Evolutionary conservation across 1,140 invertebrate genomes (phyloP).

Genomic region (Lepidurus arcticus): DNA sequence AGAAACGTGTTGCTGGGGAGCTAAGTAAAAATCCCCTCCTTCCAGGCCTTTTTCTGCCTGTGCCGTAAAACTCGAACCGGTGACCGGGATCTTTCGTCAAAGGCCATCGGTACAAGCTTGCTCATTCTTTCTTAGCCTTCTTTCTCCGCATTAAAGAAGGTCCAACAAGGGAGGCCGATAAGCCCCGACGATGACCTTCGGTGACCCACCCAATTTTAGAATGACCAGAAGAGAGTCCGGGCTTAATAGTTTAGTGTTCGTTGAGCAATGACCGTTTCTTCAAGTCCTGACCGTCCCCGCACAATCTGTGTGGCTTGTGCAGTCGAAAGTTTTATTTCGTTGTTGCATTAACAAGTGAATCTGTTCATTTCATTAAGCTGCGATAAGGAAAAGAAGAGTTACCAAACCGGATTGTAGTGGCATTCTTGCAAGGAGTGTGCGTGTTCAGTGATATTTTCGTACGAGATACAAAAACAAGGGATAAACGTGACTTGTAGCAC

Average conservation of each 20-base stretch:
- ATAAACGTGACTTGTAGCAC: conserved; percentile 2
- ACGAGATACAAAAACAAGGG: background rate
- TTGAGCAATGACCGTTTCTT: background rate
- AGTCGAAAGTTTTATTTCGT: background rate
- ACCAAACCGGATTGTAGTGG: background rate
- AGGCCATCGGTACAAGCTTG: background rate
- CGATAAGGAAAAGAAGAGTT: too few relatives aligned
- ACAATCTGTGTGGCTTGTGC: background rate
- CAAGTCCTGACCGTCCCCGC: background rate
- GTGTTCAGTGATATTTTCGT: background rate
- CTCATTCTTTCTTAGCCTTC: background rate
- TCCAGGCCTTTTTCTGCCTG: background rate
- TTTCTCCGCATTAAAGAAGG: background rate
- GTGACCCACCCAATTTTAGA: conserved; percentile 19
- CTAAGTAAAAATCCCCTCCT: background rate
- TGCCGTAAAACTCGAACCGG: conserved; percentile 3
- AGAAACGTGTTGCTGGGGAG: background rate
- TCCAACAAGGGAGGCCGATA: background rate
- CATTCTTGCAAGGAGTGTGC: background rate
- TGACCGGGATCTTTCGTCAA: background rate
- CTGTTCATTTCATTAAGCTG: background rate
- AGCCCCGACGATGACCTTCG: background rate
- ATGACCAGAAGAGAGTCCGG: background rate
- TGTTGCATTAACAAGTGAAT: background rate
- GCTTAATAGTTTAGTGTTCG: background rate